phyloP scores from a whole-genome alignment of 2,888 invertebrate genomes.

The Hyalella azteca region DNA sequence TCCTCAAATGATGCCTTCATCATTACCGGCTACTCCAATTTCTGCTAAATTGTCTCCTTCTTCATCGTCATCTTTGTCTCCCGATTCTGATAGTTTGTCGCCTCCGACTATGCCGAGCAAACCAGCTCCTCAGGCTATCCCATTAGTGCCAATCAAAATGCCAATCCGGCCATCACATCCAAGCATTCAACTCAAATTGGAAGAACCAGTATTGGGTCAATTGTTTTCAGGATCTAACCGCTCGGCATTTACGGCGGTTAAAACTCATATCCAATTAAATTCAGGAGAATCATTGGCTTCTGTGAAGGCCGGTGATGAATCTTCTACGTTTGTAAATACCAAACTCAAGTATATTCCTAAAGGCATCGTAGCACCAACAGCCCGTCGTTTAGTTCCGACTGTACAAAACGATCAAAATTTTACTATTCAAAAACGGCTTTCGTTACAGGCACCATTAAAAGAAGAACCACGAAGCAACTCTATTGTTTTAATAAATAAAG shows the following conservation, averaged over 20 bases:
- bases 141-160: background rate
- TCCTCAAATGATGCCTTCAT: background rate
- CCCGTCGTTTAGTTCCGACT: background rate
- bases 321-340: background rate
- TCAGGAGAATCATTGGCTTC: background rate
- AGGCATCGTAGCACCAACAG: background rate
- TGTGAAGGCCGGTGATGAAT: background rate
- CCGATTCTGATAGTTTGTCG: background rate
- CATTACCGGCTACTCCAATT: conserved; percentile 8
- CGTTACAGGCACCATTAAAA: background rate
- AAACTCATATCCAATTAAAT: background rate
- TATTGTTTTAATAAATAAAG: too few species aligned
- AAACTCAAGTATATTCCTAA: background rate
- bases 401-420: background rate
- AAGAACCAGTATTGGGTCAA: background rate
- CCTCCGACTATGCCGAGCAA: background rate
- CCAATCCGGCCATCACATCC: conserved; percentile 2
- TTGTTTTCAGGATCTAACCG: conserved; percentile 5
- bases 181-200: conserved; percentile 9
- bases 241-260: conserved; percentile 33
- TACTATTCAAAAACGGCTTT: background rate
- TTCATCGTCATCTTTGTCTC: background rate
- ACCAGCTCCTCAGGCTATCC: background rate
- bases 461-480: background rate
- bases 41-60: background rate